Conservation (phyloP, 1,140 invertebrate genomes). For the Ephestia elutella region DNA sequence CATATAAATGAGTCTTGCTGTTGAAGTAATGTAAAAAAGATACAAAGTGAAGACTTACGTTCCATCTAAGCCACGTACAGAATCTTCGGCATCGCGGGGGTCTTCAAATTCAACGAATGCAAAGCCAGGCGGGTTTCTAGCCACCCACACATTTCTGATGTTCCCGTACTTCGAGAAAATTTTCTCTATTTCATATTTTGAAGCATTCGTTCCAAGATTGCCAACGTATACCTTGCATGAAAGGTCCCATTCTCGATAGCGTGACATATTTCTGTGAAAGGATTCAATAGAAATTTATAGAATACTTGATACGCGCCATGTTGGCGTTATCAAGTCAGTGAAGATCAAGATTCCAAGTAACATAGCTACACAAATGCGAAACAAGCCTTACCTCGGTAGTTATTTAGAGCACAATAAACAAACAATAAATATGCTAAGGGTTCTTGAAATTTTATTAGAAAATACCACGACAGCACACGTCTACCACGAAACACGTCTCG, state of each 20-base stretch:
- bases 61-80: constrained; percentile 95
- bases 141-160: constrained; percentile 97
- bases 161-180: constrained; percentile 96
- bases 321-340: constrained; percentile 11
- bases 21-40: background rate
- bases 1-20: no score
- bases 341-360: background rate
- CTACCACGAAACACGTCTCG: no score
- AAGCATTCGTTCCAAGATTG: constrained; percentile 92
- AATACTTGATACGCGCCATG: constrained; percentile 14
- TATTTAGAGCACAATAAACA: no score
- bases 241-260: constrained; percentile 93
- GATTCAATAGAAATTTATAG: constrained; percentile 11
- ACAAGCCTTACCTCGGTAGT: no score
- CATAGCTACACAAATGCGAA: no score
- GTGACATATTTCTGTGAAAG: constrained; percentile 64
- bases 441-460: no score
- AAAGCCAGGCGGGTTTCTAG: constrained; percentile 94
- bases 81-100: constrained; percentile 96
- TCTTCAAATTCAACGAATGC: constrained; percentile 99
- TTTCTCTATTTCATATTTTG: constrained; percentile 93
- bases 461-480: no score
- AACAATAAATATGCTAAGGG: no score
- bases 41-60: constrained; percentile 78
- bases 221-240: constrained; percentile 99